Evolutionary conservation across 2,888 invertebrate genomes (phyloP).

Genomic region (Fragum whitleyi): DNA sequence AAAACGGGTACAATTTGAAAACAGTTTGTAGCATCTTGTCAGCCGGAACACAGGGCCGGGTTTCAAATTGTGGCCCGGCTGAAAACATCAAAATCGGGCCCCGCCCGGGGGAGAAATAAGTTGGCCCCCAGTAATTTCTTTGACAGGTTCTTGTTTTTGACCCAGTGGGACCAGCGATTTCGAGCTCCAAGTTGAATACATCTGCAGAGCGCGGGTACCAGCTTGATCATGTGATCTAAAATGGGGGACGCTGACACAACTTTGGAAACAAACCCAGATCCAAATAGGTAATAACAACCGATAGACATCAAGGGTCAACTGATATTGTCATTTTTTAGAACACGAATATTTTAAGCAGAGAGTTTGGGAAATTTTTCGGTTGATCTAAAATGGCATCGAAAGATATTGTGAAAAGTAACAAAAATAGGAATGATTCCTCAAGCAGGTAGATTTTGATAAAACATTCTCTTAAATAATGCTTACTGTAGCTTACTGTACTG

Average conservation of each 20-base stretch:
- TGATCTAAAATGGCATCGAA: neutral
- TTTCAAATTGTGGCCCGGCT: too few relatives aligned
- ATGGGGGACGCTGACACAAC: slow-evolving; percentile 2
- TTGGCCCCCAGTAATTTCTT: too few relatives aligned
- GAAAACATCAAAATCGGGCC: too few relatives aligned
- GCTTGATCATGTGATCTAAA: slow-evolving; percentile 15
- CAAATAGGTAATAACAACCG: neutral
- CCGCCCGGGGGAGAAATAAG: too few relatives aligned
- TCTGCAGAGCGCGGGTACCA: neutral
- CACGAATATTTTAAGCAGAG: neutral
- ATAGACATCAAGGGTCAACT: neutral
- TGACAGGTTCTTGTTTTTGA: neutral
- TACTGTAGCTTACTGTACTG: too few relatives aligned
- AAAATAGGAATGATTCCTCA: neutral
- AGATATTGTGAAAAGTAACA: neutral
- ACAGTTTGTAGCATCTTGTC: too few relatives aligned
- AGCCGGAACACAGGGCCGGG: too few relatives aligned
- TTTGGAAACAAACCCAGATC: neutral
- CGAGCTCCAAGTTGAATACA: neutral
- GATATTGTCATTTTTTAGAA: slow-evolving; percentile 4
- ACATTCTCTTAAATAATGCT: too few relatives aligned
- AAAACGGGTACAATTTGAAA: too few relatives aligned
- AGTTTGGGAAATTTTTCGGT: neutral
- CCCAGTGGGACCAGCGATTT: neutral
- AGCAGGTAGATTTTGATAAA: neutral